Evolutionary conservation across 2,888 invertebrate species (phyloP), one percentile per base, ranked within the genome.

Genomic region (Bhutanitis thaidina): DNA sequence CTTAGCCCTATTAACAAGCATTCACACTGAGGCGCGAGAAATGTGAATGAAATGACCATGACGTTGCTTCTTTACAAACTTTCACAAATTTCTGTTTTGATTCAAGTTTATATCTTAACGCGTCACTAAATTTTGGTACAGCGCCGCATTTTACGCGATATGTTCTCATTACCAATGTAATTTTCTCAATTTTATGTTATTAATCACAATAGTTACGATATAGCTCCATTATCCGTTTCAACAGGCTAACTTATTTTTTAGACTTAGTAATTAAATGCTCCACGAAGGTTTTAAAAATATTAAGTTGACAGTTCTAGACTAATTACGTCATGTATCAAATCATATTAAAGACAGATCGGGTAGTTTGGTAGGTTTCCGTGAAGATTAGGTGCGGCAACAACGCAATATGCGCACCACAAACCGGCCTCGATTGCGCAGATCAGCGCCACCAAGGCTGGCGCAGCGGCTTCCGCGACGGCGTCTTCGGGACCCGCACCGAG

Each of bases 391-490:
- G 78, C 70, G 78, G 79, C 76, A 65, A 69, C 76, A 71, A 76
- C 76, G 82, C 77, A 77, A 82, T 77, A 74, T 71, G 77, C 75
- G 79, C 76, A 73, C 72, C 69, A 65, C 67, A 81, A 86, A 89
- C 89, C 87, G 88, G 86, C 82, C 78, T 70, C 74, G 77, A 87
- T 78, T 88, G 85, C 87, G 84, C 85, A 84, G 80, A 79, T 73
- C 78, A 86, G 86, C 86, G 88, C 84, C 86, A 80, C 64, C 82
- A 84, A 86, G 88, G 88, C 87, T 86, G 80, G 80, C 77, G 74
- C 71, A 77, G 77, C 71, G 76, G 77, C 83, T 84, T 84, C 82
- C 85, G 85, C 84, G 75, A 82, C 82, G 72, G 78, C 83, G 79
- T 83, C 85, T 82, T 81, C 82, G 80, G 71, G 79, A 75, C 69